phyloP scores from a whole-genome alignment of 2,113 vertebrate genomes.

The Procavia capensis region DNA sequence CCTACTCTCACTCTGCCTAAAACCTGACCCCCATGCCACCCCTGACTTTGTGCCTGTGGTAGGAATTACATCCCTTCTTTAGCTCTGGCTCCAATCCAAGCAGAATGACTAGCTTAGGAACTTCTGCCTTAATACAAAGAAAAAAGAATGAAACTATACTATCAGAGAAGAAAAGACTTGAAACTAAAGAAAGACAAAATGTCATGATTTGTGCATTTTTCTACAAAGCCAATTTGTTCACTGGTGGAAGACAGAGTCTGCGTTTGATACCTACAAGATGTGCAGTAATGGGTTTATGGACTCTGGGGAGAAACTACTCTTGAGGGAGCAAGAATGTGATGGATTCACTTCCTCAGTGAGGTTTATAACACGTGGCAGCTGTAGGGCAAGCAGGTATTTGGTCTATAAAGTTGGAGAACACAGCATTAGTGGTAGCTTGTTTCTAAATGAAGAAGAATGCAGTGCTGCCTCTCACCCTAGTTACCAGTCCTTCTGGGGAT shows the following conservation, averaged over 20 bases:
- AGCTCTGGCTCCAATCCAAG: not conserved
- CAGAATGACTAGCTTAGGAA: not conserved
- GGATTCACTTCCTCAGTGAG: slow-evolving; percentile 75
- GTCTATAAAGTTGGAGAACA: slow-evolving; percentile 71
- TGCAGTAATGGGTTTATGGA: slow-evolving; percentile 72
- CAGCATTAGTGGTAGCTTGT: slow-evolving; percentile 43
- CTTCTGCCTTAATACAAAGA: not conserved
- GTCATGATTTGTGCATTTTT: slow-evolving; percentile 71
- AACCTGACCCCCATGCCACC: not conserved
- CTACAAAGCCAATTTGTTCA: slow-evolving; percentile 69
- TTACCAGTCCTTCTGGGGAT: slow-evolving; percentile 71
- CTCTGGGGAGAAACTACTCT: slow-evolving; percentile 64
- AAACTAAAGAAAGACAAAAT: slow-evolving; percentile 65
- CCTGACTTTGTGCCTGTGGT: not conserved
- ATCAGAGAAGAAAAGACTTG: slow-evolving; percentile 47
- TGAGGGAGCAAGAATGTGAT: slow-evolving; percentile 63
- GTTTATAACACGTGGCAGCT: slow-evolving; percentile 75
- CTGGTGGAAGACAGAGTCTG: slow-evolving; percentile 53
- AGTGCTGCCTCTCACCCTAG: slow-evolving; percentile 23
- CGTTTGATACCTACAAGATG: slow-evolving; percentile 77
- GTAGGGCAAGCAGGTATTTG: slow-evolving; percentile 73
- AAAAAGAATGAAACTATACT: slow-evolving; percentile 46
- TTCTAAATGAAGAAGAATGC: slow-evolving; percentile 74
- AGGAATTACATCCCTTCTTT: not conserved
- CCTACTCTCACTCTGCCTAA: not conserved